Percentiles rank a stretch among this genome's conserved stretches.
phyloP scores from a whole-genome alignment of 2,113 vertebrate genomes.

The Eonycteris spelaea region DNA sequence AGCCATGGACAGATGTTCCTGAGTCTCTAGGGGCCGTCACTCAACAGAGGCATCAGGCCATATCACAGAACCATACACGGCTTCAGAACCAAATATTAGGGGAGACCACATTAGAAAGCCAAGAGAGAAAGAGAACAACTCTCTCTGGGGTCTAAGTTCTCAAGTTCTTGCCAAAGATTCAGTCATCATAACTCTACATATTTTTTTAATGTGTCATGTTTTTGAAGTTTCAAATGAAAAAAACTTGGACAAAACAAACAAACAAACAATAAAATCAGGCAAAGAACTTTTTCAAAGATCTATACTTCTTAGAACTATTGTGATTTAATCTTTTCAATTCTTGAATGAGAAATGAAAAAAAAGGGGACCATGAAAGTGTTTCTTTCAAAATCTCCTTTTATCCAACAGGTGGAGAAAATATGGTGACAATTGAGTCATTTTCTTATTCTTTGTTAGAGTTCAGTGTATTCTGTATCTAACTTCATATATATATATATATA shows the following conservation, averaged over 20 bases:
- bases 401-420: background rate
- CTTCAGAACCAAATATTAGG: background rate
- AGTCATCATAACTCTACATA: background rate
- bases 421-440: background rate
- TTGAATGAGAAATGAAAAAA: background rate
- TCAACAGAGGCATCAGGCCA: background rate
- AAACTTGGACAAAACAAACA: slow-evolving; percentile 10
- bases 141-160: background rate
- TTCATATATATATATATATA: background rate
- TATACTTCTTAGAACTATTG: background rate
- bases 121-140: background rate
- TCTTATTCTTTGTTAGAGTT: background rate
- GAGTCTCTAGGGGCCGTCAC: background rate
- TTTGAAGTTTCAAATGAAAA: background rate
- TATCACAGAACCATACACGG: background rate
- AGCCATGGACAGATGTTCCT: background rate
- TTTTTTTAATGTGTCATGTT: background rate
- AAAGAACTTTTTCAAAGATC: background rate
- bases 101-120: background rate
- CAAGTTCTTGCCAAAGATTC: background rate
- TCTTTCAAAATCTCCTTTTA: slow-evolving; percentile 25
- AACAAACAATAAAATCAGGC: background rate
- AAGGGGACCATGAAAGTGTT: background rate
- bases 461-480: background rate
- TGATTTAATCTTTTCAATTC: background rate